These are phyloP conservation scores for Drosophila murphyi DNA, from an alignment of 1,140 invertebrate genomes.

Conservation along the genomic window DNA sequence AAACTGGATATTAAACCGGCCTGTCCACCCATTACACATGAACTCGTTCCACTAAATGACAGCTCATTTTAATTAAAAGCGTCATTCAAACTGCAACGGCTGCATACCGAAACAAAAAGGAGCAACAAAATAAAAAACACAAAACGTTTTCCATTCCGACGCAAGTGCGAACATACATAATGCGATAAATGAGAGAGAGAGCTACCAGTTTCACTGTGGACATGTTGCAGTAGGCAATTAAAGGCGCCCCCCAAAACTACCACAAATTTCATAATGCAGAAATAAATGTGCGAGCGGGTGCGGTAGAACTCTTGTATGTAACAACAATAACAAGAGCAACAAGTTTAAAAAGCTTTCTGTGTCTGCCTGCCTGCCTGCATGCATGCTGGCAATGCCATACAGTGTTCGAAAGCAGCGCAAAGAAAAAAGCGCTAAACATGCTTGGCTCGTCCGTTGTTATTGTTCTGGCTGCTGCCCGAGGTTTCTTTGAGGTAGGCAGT, in stretches of 20 bases:
- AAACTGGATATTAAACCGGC: slow-evolving; percentile 39
- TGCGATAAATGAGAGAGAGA: slow-evolving; percentile 3
- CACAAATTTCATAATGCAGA: slow-evolving; percentile 21
- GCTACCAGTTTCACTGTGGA: background rate
- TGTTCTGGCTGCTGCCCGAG: background rate
- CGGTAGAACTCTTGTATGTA: background rate
- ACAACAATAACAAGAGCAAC: slow-evolving; percentile 38
- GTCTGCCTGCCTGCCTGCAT: slow-evolving; percentile 1
- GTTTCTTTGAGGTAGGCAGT: slow-evolving; percentile 12
- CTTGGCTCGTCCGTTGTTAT: slow-evolving; percentile 13
- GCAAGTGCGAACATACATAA: slow-evolving; percentile 5
- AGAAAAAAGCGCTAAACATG: slow-evolving; percentile 17
- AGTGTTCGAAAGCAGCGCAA: slow-evolving; percentile 37
- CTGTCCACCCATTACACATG: slow-evolving; percentile 7
- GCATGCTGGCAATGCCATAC: slow-evolving; percentile 8
- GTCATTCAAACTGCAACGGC: slow-evolving; percentile 50
- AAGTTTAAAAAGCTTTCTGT: slow-evolving; percentile 41
- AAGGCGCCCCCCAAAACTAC: slow-evolving; percentile 26
- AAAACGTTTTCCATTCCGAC: background rate
- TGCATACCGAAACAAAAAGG: background rate
- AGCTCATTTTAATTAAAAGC: slow-evolving; percentile 67
- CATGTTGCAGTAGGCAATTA: slow-evolving; percentile 22
- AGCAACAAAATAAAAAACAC: background rate
- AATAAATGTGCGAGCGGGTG: slow-evolving; percentile 16
- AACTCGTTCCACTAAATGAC: slow-evolving; percentile 57